A percentile compares a stretch with the other conserved stretches of the same genome.
These are phyloP conservation scores for Rallus limicola DNA, from an alignment of 2,113 vertebrate genomes.

Conservation along the genomic window DNA sequence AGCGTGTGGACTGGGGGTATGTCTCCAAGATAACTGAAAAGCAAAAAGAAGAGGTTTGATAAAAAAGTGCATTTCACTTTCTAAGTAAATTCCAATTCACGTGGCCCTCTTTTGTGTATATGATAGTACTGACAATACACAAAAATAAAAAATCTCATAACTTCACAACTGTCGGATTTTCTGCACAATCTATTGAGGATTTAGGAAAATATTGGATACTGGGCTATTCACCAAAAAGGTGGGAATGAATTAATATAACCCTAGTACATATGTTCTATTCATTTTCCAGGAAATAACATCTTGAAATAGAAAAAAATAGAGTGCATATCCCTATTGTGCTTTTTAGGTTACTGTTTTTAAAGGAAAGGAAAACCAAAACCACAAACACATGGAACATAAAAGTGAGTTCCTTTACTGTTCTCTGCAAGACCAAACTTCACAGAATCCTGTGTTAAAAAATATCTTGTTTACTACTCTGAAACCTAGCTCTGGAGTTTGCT, in stretches of 20 bases:
- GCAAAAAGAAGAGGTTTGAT: not conserved
- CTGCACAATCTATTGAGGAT: not conserved
- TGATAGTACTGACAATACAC: not conserved
- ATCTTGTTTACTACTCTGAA: not conserved
- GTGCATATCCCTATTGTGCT: not conserved
- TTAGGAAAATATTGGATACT: not conserved
- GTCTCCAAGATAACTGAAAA: not conserved
- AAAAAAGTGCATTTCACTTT: not conserved
- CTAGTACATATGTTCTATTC: not conserved
- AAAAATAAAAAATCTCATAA: not conserved
- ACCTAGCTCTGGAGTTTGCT: not conserved
- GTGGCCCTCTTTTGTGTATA: rapidly evolving
- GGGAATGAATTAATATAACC: not conserved
- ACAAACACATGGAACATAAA: not conserved
- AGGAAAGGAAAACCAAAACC: not conserved
- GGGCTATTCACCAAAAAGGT: not conserved
- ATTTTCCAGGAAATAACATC: not conserved
- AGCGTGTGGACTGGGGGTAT: not conserved
- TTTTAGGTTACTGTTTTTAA: not conserved
- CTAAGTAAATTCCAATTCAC: not conserved
- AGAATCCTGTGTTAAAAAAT: not conserved
- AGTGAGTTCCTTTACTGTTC: not conserved
- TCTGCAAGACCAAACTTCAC: not conserved
- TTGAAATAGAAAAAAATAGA: not conserved
- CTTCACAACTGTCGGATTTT: not conserved